These are phyloP conservation scores for Lymantria monacha DNA, from an alignment of 2,888 invertebrate genomes.

Conservation along the genomic window DNA sequence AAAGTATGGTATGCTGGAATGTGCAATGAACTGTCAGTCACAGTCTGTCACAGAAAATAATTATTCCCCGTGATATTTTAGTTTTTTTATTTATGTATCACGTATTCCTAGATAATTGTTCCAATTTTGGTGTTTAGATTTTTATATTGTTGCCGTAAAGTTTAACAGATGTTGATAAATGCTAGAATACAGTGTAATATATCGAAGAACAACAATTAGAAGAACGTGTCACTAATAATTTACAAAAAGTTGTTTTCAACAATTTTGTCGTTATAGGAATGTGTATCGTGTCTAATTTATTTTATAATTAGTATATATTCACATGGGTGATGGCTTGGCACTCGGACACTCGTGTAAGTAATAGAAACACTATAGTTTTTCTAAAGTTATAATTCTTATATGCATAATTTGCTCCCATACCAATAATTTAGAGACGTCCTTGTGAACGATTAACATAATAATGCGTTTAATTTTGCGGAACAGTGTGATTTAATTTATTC, in stretches of 20 bases:
- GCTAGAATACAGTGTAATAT: slow-evolving; percentile 45
- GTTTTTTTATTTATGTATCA: slow-evolving; percentile 77
- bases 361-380: slow-evolving; percentile 26
- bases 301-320: slow-evolving; percentile 72
- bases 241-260: slow-evolving; percentile 67
- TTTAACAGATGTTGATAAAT: slow-evolving; percentile 58
- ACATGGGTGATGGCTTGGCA: slow-evolving; percentile 83
- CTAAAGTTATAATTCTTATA: slow-evolving; percentile 11
- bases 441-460: slow-evolving; percentile 66
- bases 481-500: slow-evolving; percentile 44
- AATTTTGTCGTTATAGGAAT: slow-evolving; percentile 69
- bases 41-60: slow-evolving; percentile 50
- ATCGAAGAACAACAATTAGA: slow-evolving; percentile 55
- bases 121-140: slow-evolving; percentile 63
- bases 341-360: slow-evolving; percentile 78
- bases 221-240: slow-evolving; percentile 75
- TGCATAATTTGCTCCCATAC: slow-evolving; percentile 17
- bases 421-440: slow-evolving; percentile 50
- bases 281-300: slow-evolving; percentile 69
- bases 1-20: slow-evolving; percentile 13
- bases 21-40: slow-evolving; percentile 25
- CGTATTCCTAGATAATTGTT: slow-evolving; percentile 57
- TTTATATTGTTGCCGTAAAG: slow-evolving; percentile 48
- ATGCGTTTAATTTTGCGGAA: slow-evolving; percentile 54
- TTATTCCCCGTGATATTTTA: slow-evolving; percentile 69